Conservation (phyloP, 2,113 vertebrate genomes). For the Callipepla californica region DNA sequence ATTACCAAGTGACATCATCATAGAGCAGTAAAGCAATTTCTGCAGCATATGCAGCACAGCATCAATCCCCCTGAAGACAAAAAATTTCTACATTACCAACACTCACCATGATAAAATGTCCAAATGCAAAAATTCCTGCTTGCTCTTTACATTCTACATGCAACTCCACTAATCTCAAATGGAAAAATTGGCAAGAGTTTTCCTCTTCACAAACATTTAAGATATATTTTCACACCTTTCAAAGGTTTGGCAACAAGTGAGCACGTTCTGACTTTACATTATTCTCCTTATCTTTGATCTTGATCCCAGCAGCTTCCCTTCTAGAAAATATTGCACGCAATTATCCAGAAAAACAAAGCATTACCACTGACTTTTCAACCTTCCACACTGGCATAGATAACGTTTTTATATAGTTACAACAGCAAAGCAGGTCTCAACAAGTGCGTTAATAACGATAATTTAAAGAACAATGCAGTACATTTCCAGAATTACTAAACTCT, state of each 20-base stretch:
- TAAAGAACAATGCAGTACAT: background rate
- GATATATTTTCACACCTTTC: background rate
- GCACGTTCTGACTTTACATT: background rate
- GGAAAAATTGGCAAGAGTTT: background rate
- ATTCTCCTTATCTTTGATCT: background rate
- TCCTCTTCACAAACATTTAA: background rate
- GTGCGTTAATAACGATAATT: background rate
- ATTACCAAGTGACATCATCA: background rate
- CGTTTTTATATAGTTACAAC: background rate
- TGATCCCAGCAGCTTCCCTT: background rate
- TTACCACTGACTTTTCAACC: background rate
- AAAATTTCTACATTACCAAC: background rate
- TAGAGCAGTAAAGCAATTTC: background rate
- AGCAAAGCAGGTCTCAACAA: background rate
- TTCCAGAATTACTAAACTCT: background rate
- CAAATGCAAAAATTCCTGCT: background rate
- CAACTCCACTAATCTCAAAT: background rate
- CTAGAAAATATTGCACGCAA: background rate
- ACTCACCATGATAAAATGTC: background rate
- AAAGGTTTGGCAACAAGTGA: background rate
- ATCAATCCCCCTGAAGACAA: accelerated
- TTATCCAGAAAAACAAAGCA: background rate
- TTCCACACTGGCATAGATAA: background rate
- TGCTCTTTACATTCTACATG: background rate
- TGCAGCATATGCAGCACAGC: background rate